Conservation (phyloP, 2,113 vertebrate genomes). For the Terrapene triunguis region DNA sequence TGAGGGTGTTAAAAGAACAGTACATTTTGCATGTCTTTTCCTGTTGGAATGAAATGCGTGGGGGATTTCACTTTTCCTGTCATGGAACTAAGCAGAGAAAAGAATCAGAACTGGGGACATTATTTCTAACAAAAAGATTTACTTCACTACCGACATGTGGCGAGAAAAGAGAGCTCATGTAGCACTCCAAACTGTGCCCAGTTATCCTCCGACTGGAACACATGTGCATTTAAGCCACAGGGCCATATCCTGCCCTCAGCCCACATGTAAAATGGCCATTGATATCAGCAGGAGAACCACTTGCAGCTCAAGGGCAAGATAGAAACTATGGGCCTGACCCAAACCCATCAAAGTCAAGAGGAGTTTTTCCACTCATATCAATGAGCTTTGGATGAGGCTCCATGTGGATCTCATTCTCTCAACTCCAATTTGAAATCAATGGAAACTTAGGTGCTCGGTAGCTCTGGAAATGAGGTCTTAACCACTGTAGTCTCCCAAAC, state of each 20-base stretch:
- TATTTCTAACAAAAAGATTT: neutral
- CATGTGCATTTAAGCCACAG: neutral
- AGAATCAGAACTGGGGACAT: neutral
- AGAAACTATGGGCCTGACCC: neutral
- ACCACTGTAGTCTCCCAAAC: neutral
- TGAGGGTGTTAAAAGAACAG: neutral
- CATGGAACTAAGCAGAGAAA: neutral
- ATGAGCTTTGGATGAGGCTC: fast-evolving
- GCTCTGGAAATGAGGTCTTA: fast-evolving
- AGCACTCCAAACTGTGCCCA: neutral
- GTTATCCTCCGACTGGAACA: neutral
- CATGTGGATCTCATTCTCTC: neutral
- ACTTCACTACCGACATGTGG: fast-evolving
- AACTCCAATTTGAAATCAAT: neutral
- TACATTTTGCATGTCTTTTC: neutral
- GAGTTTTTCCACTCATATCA: neutral
- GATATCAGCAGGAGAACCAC: neutral
- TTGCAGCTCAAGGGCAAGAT: neutral
- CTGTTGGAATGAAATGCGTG: neutral
- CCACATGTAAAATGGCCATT: neutral
- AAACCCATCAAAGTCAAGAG: neutral
- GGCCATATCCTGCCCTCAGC: neutral
- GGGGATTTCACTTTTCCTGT: neutral
- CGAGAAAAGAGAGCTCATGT: neutral
- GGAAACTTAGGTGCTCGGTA: fast-evolving